Base-by-base conservation (phyloP, 1,140 invertebrate species). In the Lepidurus arcticus region DNA sequence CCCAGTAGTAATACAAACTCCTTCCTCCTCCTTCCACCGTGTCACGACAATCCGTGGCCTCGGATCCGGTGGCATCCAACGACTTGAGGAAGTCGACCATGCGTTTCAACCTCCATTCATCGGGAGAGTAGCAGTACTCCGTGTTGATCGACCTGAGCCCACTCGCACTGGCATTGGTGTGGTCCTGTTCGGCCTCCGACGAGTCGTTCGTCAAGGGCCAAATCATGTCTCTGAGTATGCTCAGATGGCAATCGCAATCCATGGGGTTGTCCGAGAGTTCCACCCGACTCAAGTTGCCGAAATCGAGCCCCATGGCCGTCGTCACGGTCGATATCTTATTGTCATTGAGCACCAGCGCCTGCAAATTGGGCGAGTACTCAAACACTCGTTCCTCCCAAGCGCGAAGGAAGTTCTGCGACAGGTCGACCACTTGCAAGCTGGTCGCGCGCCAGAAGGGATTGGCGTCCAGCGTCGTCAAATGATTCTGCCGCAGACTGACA, bases 271-370 rank as follows among this genome's bases (percentile, higher is more conserved):
- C 82, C 78, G 83, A 83, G 5, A 89, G 74, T 76, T 88, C 84
- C 42, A 90, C 82, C 76, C 83, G 80, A 1, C 82, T 78, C 13
- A 89, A 81, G 78, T 84, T 84, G 43, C 82, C 82, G 44, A 89
- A 86, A 81, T 90, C 88, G 79, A 86, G 80, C 44, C 88, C 83
- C 88, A 90, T 89, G n/a, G 85, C 85, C 44, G 84, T 65, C 13
- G 85, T 87, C 24, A 89, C 84, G 79, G 86, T 85, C 8, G 86
- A 85, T 73, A 90, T 85, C 83, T 87, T 87, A 82, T 90, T 90
- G 44, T 87, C 84, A 4, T 83, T 83, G 45, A 88, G 80, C 77
- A 84, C 82, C 1, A 89, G 42, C 16, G 78, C 34, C 42, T 82
- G 83, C 7, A 80, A 79, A 6, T 88, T 82, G 13, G 80, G 81